These are phyloP conservation scores for Chondrosia reniformis DNA, from an alignment of 37 sponge, comb jelly and placozoan species.

Conservation along the genomic window DNA sequence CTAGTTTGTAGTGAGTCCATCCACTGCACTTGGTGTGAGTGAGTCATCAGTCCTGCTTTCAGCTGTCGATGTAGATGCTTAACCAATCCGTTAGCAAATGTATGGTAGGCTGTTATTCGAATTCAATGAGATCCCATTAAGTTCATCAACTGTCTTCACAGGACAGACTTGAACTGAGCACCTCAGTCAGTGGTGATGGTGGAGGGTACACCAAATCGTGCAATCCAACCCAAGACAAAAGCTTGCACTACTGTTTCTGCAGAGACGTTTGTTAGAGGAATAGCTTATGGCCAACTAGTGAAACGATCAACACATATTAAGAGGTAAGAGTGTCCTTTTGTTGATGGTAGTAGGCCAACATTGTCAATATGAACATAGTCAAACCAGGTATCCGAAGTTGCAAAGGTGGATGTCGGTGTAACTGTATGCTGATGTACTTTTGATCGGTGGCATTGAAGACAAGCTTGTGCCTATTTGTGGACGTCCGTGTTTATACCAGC, in stretches of 20 bases:
- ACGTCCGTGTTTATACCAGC: conserved; percentile 34
- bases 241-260: conserved; percentile 44
- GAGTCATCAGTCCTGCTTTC: conserved; percentile 27
- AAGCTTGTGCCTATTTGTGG: conserved; percentile 22
- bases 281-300: conserved; percentile 42
- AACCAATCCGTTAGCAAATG: conserved; percentile 49
- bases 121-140: conserved; percentile 38
- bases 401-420: conserved; percentile 1
- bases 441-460: conserved; percentile 26
- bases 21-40: too few species aligned
- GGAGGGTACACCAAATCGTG: conserved; percentile 52
- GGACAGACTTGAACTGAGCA: conserved; percentile 39
- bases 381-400: conserved; percentile 23
- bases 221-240: conserved; percentile 43
- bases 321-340: conserved; percentile 22
- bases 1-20: too few species aligned
- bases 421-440: conserved; percentile 35
- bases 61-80: conserved; percentile 53
- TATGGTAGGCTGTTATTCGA: conserved; percentile 39
- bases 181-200: conserved; percentile 53
- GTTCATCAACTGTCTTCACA: conserved; percentile 29
- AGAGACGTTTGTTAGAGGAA: conserved; percentile 14
- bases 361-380: conserved; percentile 35
- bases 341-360: conserved; percentile 46
- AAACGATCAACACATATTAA: conserved; percentile 40